Conservation (phyloP, 2,888 invertebrate species). For the Cheilosia vulpina region DNA sequence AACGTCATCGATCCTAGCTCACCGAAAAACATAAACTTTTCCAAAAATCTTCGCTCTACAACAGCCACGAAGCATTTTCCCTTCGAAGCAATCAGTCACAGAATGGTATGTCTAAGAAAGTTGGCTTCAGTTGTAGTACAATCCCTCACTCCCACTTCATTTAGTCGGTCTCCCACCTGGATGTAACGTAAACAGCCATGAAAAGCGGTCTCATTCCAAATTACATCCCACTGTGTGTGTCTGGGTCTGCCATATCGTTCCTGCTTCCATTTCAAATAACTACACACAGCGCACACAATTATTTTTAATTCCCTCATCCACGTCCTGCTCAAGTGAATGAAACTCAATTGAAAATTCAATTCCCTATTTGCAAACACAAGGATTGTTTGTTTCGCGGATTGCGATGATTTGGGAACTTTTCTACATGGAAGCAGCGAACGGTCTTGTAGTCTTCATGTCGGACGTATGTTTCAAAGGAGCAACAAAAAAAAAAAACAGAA, state of each 20-base stretch:
- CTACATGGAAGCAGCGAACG: conserved; percentile 8
- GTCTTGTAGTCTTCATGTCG: conserved; percentile 57
- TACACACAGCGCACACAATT: conserved; percentile 18
- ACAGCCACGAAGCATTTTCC: too few relatives aligned
- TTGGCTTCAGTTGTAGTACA: background rate
- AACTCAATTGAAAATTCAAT: conserved; percentile 34
- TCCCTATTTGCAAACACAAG: conserved; percentile 13
- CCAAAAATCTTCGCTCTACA: too few relatives aligned
- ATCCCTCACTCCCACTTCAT: background rate
- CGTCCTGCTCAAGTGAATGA: conserved; percentile 26
- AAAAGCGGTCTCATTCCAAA: conserved; percentile 11
- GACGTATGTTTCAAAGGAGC: conserved; percentile 37
- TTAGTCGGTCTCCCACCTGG: background rate
- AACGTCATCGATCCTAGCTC: too few relatives aligned
- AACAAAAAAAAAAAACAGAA: conserved; percentile 19
- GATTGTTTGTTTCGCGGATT: conserved; percentile 23
- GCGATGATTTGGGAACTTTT: conserved; percentile 22
- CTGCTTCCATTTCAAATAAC: conserved; percentile 14
- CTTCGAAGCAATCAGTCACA: too few relatives aligned
- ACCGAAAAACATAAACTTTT: too few relatives aligned
- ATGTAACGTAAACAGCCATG: background rate
- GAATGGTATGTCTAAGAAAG: too few relatives aligned
- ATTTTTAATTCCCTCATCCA: conserved; percentile 22
- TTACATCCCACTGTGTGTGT: background rate
- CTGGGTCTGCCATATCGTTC: background rate